A percentile compares a stretch with the other conserved stretches of the same genome.
phyloP scores from a whole-genome alignment of 2,113 vertebrate species.

The Trinectes maculatus region DNA sequence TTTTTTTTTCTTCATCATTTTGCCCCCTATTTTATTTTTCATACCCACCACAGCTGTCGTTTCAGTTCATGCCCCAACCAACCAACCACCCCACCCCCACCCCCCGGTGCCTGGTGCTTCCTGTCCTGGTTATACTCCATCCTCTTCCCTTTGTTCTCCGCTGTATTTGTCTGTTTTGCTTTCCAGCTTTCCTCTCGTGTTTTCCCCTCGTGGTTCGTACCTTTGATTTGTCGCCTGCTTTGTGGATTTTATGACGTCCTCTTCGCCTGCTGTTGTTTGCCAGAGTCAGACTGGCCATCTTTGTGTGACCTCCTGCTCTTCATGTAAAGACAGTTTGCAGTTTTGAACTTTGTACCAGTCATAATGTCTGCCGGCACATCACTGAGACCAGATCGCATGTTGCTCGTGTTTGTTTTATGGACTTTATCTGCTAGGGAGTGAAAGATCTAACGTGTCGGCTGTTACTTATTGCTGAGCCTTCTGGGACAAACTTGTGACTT shows the following conservation, averaged over 20 bases:
- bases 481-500: slow-evolving; percentile 21
- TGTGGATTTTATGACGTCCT: neutral
- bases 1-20: neutral
- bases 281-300: neutral
- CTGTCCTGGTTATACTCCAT: neutral
- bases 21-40: neutral
- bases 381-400: neutral
- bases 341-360: neutral
- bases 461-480: slow-evolving; percentile 1
- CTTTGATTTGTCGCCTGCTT: neutral
- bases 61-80: neutral
- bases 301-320: neutral
- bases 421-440: neutral
- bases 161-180: neutral
- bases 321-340: neutral
- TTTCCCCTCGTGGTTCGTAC: neutral
- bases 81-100: too few relatives aligned
- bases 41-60: neutral
- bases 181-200: neutral
- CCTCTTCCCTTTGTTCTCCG: neutral
- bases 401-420: neutral
- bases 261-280: neutral
- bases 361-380: too few relatives aligned
- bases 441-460: neutral
- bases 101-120: neutral